Percentiles rank a stretch among this genome's conserved stretches.
Evolutionary conservation across 2,113 vertebrate genomes (phyloP).

Genomic region (Rhinichthys klamathensis): DNA sequence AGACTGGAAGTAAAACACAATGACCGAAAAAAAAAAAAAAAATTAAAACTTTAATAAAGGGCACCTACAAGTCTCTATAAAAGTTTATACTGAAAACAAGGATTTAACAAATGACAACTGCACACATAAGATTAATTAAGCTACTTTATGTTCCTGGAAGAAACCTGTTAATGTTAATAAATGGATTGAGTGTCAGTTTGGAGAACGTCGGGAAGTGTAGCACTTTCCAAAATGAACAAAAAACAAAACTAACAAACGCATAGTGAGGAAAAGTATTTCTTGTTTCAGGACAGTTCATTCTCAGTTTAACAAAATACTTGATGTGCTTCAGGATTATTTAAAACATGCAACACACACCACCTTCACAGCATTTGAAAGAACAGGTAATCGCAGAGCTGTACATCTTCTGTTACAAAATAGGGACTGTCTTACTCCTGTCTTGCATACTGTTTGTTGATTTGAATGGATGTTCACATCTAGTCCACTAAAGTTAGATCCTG

Average conservation of each 20-base stretch:
- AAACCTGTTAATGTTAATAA: not conserved
- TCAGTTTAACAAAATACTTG: constrained; percentile 14
- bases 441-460: constrained; percentile 9
- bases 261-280: too few relatives aligned
- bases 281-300: not conserved
- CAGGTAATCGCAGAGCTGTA: not conserved
- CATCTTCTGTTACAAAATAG: not conserved
- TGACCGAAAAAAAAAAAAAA: not conserved
- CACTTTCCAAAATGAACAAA: not conserved
- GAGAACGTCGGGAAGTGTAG: not conserved
- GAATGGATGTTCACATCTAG: constrained; percentile 1
- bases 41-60: not conserved
- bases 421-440: not conserved
- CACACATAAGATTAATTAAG: not conserved
- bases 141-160: not conserved
- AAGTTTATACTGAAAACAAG: not conserved
- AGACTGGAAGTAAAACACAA: not conserved
- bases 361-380: constrained; percentile 45
- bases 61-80: not conserved
- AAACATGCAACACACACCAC: constrained; percentile 23
- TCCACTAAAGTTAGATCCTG: not conserved
- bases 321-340: constrained; percentile 29
- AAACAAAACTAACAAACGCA: not conserved
- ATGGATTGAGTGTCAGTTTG: not conserved
- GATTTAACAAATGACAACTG: not conserved